These are phyloP conservation scores for Callocephalon fimbriatum DNA, from an alignment of 2,113 vertebrate species.

Conservation along the genomic window DNA sequence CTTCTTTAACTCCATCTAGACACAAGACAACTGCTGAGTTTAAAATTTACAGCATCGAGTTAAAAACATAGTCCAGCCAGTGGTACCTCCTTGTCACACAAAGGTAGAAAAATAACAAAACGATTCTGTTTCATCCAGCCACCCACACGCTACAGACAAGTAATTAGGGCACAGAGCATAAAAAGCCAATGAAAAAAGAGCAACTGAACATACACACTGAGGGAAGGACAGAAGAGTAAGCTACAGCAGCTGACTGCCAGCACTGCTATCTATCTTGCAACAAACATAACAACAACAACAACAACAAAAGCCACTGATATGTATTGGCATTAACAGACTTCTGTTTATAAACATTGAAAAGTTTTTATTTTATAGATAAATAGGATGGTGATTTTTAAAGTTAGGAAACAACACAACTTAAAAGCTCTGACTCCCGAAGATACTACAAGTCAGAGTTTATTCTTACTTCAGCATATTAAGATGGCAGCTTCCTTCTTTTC, in stretches of 20 bases:
- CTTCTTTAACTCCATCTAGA: not conserved
- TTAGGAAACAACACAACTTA: constrained; percentile 37
- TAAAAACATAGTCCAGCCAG: not conserved
- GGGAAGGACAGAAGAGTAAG: not conserved
- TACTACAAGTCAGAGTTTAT: not conserved
- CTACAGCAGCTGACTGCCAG: not conserved
- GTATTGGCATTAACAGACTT: not conserved
- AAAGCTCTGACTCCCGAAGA: constrained; percentile 32
- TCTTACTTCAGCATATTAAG: not conserved
- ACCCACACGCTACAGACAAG: not conserved
- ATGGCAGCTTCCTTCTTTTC: constrained; percentile 33
- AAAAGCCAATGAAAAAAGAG: not conserved
- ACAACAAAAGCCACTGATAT: not conserved
- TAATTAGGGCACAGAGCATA: not conserved
- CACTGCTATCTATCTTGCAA: not conserved
- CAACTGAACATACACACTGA: not conserved
- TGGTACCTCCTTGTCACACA: not conserved
- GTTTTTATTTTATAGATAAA: constrained; percentile 71
- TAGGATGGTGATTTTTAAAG: constrained; percentile 42
- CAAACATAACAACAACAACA: not conserved
- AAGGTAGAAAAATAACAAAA: not conserved
- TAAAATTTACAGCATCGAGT: not conserved
- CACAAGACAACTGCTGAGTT: not conserved
- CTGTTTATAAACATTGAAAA: constrained; percentile 57
- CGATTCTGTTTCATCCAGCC: not conserved